Conservation (phyloP, 2,797 vertebrate genomes). For the Gymnoscopelus braueri region DNA sequence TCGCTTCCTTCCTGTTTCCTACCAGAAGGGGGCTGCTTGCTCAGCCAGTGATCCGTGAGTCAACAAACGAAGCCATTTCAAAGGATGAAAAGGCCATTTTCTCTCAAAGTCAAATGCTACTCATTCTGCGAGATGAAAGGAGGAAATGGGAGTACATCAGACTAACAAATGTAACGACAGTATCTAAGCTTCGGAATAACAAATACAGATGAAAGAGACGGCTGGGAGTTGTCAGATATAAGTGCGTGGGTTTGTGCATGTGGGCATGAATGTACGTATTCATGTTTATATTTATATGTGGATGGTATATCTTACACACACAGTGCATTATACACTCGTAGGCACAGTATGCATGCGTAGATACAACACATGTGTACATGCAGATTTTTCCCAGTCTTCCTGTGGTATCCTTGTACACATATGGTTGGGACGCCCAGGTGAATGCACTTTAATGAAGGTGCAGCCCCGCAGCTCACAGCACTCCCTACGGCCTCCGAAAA, state of each 20-base stretch:
- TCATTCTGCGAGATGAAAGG: slow-evolving; percentile 41
- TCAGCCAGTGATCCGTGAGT: slow-evolving; percentile 55
- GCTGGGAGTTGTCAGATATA: background rate
- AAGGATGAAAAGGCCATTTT: slow-evolving; percentile 30
- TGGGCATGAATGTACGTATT: slow-evolving; percentile 8
- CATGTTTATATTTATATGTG: no score
- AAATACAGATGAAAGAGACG: slow-evolving; percentile 26
- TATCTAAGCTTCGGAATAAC: slow-evolving; percentile 31
- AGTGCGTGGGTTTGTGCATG: slow-evolving; percentile 13
- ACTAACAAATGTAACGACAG: slow-evolving; percentile 29
- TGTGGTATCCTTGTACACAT: slow-evolving; percentile 45
- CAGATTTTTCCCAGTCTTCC: no score
- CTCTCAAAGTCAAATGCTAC: slow-evolving; percentile 37
- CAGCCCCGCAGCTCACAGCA: slow-evolving; percentile 40
- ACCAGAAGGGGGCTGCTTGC: slow-evolving; percentile 23
- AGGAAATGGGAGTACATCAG: slow-evolving; percentile 31
- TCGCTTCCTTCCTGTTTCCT: slow-evolving; percentile 21
- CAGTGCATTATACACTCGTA: no score
- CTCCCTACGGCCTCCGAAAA: slow-evolving; percentile 48
- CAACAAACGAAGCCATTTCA: slow-evolving; percentile 49
- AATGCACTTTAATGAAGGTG: slow-evolving; percentile 68
- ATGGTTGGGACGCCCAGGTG: slow-evolving; percentile 62
- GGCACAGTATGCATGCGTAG: no score
- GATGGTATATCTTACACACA: no score
- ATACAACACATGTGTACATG: no score